Evolutionary conservation across 23 tunicate species (phyloP).

Genomic region (Diplosoma virens): DNA sequence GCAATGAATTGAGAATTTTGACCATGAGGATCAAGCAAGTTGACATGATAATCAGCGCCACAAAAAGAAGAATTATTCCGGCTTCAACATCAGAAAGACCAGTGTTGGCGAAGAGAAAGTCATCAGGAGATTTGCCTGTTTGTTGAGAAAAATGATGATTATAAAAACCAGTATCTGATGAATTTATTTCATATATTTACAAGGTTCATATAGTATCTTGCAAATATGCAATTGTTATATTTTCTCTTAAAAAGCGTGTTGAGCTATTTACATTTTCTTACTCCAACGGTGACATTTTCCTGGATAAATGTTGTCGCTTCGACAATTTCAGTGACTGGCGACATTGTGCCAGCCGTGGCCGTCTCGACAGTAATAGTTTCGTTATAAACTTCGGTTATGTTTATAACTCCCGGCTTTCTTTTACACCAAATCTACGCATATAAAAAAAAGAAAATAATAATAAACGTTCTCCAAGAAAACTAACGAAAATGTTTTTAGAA

Average conservation of each 20-base stretch:
- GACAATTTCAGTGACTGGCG: background rate
- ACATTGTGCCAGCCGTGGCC: background rate
- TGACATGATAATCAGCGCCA: conserved; percentile 53
- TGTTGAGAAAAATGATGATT: too few species aligned
- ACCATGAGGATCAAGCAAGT: conserved; percentile 72
- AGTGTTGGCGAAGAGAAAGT: conserved; percentile 86
- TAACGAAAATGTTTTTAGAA: too few species aligned
- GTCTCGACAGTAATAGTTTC: background rate
- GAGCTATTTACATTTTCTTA: conserved; percentile 32
- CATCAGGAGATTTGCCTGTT: conserved; percentile 45
- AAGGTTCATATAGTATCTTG: too few species aligned
- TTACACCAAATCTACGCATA: conserved; percentile 57
- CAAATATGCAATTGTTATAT: too few species aligned
- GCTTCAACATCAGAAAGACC: conserved; percentile 58
- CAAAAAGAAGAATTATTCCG: conserved; percentile 67
- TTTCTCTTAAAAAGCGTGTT: too few species aligned
- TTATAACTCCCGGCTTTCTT: conserved; percentile 1
- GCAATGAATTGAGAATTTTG: conserved; percentile 74
- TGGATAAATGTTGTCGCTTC: background rate
- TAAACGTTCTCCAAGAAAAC: too few species aligned
- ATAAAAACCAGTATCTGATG: too few species aligned
- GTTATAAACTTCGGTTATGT: conserved; percentile 32
- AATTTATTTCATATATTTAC: too few species aligned
- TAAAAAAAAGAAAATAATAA: too few species aligned
- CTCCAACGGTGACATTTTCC: conserved; percentile 35